Evolutionary conservation across 2,113 vertebrate genomes (phyloP).

Genomic region (Aspidoscelis tigris): DNA sequence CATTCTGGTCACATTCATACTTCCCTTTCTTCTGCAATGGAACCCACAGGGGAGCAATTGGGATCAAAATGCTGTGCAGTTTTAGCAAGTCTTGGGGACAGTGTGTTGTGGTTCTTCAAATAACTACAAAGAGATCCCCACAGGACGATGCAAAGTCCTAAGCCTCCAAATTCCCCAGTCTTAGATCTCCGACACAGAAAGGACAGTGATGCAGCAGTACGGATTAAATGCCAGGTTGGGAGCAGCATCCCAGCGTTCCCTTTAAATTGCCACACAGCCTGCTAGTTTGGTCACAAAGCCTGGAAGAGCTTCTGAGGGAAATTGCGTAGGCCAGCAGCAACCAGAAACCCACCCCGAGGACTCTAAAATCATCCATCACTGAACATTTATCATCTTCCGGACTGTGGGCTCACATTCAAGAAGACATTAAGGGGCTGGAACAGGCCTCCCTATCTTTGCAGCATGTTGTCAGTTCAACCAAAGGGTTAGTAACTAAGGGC

Average conservation of each 20-base stretch:
- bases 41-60: too few species aligned
- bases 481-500: slow-evolving; percentile 70
- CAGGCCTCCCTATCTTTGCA: slow-evolving; percentile 65
- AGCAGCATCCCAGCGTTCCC: neutral
- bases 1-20: too few species aligned
- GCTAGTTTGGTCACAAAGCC: slow-evolving; percentile 24
- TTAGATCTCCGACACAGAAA: too few species aligned
- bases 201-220: too few species aligned
- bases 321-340: slow-evolving; percentile 53
- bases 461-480: slow-evolving; percentile 75
- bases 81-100: too few species aligned
- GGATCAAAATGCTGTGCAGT: too few species aligned
- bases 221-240: neutral
- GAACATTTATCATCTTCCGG: slow-evolving; percentile 80
- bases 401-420: slow-evolving; percentile 68
- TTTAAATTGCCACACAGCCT: slow-evolving; percentile 15
- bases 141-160: too few species aligned
- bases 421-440: slow-evolving; percentile 78
- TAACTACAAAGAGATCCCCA: too few species aligned
- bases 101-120: too few species aligned
- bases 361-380: slow-evolving; percentile 84
- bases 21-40: too few species aligned
- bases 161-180: too few species aligned
- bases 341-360: slow-evolving; percentile 66
- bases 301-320: slow-evolving; percentile 44